Percentiles rank a stretch among this genome's conserved stretches.
Evolutionary conservation across 1,140 invertebrate species (phyloP).

Genomic region (Ylistrum balloti): DNA sequence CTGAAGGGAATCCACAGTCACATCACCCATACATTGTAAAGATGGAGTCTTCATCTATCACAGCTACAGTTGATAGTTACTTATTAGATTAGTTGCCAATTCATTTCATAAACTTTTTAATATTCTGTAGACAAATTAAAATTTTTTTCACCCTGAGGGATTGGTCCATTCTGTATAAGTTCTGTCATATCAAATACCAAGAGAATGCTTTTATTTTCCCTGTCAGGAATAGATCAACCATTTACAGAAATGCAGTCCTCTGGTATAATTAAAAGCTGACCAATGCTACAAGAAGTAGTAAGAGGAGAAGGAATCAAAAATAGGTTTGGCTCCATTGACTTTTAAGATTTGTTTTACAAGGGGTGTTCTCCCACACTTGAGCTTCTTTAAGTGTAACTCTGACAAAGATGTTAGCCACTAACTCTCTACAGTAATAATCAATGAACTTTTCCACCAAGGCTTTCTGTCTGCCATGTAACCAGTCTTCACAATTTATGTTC

Average conservation of each 20-base stretch:
- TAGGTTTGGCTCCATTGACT: neutral
- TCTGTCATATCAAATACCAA: neutral
- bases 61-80: neutral
- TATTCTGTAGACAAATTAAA: neutral
- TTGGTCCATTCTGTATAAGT: neutral
- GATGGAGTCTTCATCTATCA: neutral
- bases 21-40: neutral
- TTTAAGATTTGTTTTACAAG: conserved; percentile 11
- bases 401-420: neutral
- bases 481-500: conserved; percentile 11
- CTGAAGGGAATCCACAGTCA: neutral
- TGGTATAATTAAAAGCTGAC: neutral
- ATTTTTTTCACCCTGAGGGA: neutral
- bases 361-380: neutral
- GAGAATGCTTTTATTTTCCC: neutral
- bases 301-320: neutral
- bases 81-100: neutral
- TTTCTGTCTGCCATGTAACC: neutral
- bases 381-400: neutral
- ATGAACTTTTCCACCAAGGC: neutral
- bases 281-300: neutral
- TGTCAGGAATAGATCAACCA: neutral
- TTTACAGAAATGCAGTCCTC: neutral
- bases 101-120: neutral
- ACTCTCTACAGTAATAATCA: neutral